Evolutionary conservation across 2,797 vertebrate genomes (phyloP).

Genomic region (Serranus cabrilla): DNA sequence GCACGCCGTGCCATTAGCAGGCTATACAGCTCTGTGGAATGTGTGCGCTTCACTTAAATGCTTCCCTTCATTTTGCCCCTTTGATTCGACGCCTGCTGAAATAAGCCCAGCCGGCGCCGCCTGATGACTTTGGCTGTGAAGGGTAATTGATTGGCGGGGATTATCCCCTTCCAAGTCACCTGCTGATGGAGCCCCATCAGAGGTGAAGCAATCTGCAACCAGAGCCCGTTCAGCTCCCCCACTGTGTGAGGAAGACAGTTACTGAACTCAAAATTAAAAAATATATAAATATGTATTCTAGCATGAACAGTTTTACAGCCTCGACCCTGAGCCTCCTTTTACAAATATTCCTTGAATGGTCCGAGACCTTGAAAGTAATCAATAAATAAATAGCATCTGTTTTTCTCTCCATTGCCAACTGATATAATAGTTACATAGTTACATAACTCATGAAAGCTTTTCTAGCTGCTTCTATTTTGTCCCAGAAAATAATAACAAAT

Average conservation of each 20-base stretch:
- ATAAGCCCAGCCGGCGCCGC: constrained; percentile 61
- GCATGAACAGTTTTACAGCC: neutral
- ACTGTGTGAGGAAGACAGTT: neutral
- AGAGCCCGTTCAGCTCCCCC: constrained; percentile 11
- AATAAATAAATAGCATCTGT: neutral
- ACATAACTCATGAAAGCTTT: neutral
- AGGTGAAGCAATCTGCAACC: constrained; percentile 60
- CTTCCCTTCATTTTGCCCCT: constrained; percentile 64
- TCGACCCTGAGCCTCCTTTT: neutral
- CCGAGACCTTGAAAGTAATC: neutral
- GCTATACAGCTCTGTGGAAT: constrained; percentile 54
- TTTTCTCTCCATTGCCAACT: neutral
- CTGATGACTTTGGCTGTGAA: constrained; percentile 81
- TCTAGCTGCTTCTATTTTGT: neutral
- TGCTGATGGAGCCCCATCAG: constrained; percentile 66
- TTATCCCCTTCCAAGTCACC: constrained; percentile 77
- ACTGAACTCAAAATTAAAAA: neutral
- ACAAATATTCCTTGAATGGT: neutral
- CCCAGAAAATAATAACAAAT: neutral
- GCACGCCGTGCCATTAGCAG: constrained; percentile 58
- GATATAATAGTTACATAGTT: neutral
- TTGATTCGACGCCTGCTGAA: constrained; percentile 60
- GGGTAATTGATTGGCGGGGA: constrained; percentile 84
- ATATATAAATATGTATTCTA: neutral
- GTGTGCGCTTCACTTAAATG: constrained; percentile 60